phyloP scores from a whole-genome alignment of 2,113 vertebrate species.

The Mesocricetus auratus region DNA sequence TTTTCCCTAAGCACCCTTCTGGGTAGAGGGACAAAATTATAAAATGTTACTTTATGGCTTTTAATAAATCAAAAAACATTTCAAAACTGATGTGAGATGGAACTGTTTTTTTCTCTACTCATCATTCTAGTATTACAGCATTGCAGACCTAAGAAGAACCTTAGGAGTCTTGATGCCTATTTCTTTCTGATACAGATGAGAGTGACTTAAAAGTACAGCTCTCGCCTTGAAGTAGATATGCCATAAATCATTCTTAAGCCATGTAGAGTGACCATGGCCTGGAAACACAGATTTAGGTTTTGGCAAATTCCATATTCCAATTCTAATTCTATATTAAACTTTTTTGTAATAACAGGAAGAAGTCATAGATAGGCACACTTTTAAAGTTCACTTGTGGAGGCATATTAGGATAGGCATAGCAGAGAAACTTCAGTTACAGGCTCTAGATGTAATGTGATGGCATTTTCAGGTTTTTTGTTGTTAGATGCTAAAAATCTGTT shows the following conservation, averaged over 20 bases:
- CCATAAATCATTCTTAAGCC: background rate
- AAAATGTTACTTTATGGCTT: background rate
- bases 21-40: background rate
- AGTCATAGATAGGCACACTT: background rate
- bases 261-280: no score
- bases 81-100: background rate
- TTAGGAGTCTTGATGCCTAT: background rate
- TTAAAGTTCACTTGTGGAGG: background rate
- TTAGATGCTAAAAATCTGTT: background rate
- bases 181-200: background rate
- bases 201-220: background rate
- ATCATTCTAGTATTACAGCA: background rate
- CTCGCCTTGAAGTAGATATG: background rate
- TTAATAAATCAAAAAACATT: slow-evolving; percentile 12
- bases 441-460: background rate
- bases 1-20: background rate
- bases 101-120: background rate
- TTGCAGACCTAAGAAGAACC: background rate
- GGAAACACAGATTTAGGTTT: background rate
- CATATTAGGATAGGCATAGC: background rate
- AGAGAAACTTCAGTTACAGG: background rate
- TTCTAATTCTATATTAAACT: background rate
- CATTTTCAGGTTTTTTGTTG: no score
- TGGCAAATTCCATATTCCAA: background rate
- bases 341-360: background rate